A percentile compares a stretch with the other conserved stretches of the same genome.
These are phyloP conservation scores for Chrysemys picta DNA, from an alignment of 2,113 vertebrate species.

Conservation along the genomic window DNA sequence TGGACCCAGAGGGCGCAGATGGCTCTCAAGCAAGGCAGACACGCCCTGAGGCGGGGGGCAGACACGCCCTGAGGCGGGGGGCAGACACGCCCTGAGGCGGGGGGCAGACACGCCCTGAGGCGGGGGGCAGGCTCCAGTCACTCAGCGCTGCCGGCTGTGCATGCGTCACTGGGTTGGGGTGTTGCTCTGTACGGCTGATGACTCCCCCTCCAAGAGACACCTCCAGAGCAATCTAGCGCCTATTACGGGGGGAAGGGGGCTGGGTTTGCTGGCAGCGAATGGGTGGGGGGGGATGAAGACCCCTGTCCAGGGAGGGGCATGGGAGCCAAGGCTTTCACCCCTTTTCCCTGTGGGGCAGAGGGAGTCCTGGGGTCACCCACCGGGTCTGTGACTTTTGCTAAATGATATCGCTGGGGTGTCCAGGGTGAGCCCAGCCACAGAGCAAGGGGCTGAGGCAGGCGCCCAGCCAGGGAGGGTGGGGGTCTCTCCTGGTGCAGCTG, in stretches of 20 bases:
- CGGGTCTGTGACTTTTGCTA: too few relatives aligned
- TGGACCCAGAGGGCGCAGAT: background rate
- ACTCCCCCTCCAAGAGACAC: background rate
- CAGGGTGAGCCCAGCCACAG: too few relatives aligned
- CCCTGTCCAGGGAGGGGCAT: background rate
- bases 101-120: background rate
- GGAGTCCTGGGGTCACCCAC: background rate
- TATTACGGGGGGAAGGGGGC: too few relatives aligned
- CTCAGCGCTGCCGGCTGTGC: background rate
- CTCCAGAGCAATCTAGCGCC: background rate
- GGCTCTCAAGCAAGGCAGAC: background rate
- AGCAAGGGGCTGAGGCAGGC: too few relatives aligned
- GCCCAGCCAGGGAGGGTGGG: too few relatives aligned
- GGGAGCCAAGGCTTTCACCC: background rate
- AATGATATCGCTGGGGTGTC: too few relatives aligned
- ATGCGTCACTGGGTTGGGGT: background rate
- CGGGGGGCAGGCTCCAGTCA: background rate
- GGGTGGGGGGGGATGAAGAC: background rate
- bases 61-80: background rate
- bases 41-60: background rate
- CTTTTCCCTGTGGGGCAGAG: background rate
- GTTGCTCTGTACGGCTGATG: too few relatives aligned
- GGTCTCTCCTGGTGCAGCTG: too few relatives aligned
- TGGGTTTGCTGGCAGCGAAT: background rate
- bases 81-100: too few relatives aligned